Conservation (phyloP, 2,113 vertebrate species). For the Odontophorus gujanensis region DNA sequence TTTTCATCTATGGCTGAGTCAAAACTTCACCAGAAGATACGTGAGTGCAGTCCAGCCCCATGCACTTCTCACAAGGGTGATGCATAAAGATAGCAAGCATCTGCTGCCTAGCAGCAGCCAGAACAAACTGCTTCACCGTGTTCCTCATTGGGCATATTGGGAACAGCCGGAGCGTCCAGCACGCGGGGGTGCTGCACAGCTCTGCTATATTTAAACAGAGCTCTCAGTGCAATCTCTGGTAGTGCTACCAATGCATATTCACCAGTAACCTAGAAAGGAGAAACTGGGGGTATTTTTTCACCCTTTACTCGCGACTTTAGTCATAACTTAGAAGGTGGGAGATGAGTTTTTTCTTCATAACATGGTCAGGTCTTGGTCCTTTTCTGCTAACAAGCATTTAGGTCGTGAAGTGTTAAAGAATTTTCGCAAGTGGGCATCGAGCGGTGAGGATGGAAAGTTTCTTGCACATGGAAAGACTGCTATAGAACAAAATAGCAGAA, state of each 20-base stretch:
- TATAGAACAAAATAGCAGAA: neutral
- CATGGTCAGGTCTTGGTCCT: neutral
- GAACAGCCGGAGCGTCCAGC: slow-evolving; percentile 37
- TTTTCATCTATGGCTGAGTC: neutral
- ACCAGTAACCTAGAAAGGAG: neutral
- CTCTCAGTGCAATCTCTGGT: neutral
- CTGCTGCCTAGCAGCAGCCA: neutral
- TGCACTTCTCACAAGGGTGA: accelerated
- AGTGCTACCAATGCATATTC: neutral
- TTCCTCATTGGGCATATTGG: accelerated
- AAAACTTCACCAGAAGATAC: neutral
- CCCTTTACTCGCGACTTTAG: neutral
- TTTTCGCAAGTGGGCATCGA: neutral
- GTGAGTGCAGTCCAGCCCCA: neutral
- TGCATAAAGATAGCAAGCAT: neutral
- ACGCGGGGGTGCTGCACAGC: neutral
- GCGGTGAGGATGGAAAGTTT: neutral
- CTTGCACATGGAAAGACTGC: neutral
- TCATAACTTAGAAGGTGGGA: neutral
- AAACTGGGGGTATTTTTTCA: neutral
- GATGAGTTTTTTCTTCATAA: neutral
- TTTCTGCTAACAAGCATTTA: neutral
- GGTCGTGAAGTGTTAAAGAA: neutral
- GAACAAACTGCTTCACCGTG: neutral
- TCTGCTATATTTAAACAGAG: slow-evolving; percentile 38